Evolutionary conservation across 2,113 vertebrate genomes (phyloP).

Genomic region (Thomomys bottae): DNA sequence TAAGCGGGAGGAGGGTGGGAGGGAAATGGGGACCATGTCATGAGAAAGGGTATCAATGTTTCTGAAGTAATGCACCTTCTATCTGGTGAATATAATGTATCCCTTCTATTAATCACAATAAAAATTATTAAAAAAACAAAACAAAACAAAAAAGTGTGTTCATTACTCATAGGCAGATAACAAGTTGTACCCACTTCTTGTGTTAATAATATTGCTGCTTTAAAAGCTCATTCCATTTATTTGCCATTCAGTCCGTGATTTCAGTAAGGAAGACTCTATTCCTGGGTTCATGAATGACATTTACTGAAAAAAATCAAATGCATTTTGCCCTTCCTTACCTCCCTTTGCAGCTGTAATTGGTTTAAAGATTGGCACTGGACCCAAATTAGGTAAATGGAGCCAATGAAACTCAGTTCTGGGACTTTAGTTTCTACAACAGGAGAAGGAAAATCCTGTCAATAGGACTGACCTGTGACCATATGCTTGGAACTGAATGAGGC

Average conservation of each 20-base stretch:
- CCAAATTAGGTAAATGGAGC: not conserved
- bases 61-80: too few relatives aligned
- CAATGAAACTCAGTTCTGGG: not conserved
- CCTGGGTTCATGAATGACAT: not conserved
- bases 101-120: too few relatives aligned
- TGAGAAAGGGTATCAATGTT: too few relatives aligned
- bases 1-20: too few relatives aligned
- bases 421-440: constrained; percentile 13
- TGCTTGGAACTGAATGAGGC: not conserved
- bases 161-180: not conserved
- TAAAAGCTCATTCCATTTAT: not conserved
- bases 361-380: not conserved
- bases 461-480: not conserved
- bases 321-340: not conserved
- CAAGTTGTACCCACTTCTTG: not conserved
- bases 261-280: not conserved
- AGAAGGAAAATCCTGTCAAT: not conserved
- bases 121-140: too few relatives aligned
- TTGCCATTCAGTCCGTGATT: constrained; percentile 17
- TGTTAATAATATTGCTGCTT: constrained; percentile 16
- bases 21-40: too few relatives aligned
- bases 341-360: not conserved
- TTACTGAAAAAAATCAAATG: constrained; percentile 17
- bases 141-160: not conserved
- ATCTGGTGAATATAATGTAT: too few relatives aligned